These are phyloP conservation scores for Andrena trimmerana DNA, from an alignment of 2,888 invertebrate genomes.

Conservation along the genomic window DNA sequence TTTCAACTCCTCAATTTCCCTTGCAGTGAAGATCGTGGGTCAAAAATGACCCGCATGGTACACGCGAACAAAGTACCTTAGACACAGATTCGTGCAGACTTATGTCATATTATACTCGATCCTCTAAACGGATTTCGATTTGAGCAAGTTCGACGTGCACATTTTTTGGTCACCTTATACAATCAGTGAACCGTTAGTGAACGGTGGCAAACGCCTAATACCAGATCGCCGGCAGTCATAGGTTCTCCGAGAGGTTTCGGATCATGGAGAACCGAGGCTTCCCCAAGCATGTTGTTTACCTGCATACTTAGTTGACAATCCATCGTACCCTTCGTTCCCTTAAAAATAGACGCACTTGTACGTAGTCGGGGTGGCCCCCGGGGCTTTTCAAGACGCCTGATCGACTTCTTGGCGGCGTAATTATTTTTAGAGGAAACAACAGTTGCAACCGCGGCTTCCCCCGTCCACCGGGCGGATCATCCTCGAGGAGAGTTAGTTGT, in stretches of 20 bases:
- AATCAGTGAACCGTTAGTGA: background rate
- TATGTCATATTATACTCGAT: no score
- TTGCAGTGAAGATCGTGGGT: no score
- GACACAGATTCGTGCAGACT: no score
- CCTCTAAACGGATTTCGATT: no score
- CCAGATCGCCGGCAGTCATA: constrained; percentile 51
- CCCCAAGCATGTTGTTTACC: constrained; percentile 30
- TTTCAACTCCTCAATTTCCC: no score
- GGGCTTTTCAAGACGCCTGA: background rate
- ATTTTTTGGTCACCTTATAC: background rate
- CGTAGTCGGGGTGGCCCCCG: constrained; percentile 28
- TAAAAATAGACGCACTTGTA: constrained; percentile 50
- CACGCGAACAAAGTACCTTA: no score
- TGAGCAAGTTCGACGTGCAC: background rate
- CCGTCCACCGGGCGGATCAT: background rate
- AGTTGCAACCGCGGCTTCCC: background rate
- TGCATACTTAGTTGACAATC: constrained; percentile 19
- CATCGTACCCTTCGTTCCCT: constrained; percentile 8
- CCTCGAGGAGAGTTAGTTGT: background rate
- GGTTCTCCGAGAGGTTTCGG: constrained; percentile 52
- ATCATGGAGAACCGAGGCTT: constrained; percentile 53
- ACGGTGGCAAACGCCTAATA: constrained; percentile 16
- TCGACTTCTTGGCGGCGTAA: background rate
- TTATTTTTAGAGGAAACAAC: constrained; percentile 11
- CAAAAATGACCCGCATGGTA: no score